Evolutionary conservation across 2,888 invertebrate genomes (phyloP).

Genomic region (Acanthoscelides obtectus): DNA sequence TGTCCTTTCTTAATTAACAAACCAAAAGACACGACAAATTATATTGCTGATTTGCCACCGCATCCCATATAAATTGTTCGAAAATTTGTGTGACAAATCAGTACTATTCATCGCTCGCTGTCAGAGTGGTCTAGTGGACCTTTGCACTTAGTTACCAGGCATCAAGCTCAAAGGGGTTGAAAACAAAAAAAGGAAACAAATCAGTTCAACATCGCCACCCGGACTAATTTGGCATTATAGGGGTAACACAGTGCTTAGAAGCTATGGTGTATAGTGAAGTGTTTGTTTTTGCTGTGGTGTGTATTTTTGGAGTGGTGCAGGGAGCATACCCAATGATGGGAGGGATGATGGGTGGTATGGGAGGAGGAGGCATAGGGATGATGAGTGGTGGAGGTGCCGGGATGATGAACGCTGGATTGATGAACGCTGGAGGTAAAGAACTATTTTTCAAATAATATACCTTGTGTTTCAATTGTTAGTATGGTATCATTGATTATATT

Average conservation of each 20-base stretch:
- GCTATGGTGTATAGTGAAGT: not conserved
- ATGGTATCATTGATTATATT: too few species aligned
- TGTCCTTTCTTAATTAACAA: not conserved
- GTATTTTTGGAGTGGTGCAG: not conserved
- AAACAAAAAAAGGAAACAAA: not conserved
- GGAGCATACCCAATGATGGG: conserved; percentile 9
- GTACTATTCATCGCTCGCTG: too few species aligned
- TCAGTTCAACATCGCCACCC: not conserved
- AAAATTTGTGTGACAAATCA: not conserved
- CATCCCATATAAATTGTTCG: not conserved
- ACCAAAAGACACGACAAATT: not conserved
- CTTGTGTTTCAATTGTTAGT: too few species aligned
- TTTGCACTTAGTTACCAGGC: too few species aligned
- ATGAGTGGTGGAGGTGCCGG: conserved; percentile 33
- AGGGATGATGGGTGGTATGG: conserved; percentile 34
- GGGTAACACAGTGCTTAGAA: not conserved
- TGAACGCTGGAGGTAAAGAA: conserved; percentile 29
- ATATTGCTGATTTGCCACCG: not conserved
- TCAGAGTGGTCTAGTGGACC: too few species aligned
- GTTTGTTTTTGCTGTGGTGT: not conserved
- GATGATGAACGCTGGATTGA: conserved; percentile 11
- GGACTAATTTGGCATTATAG: not conserved
- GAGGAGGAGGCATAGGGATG: conserved; percentile 29
- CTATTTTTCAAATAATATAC: too few species aligned
- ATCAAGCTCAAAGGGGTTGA: not conserved